Base-by-base conservation (phyloP, 2,888 invertebrate species). In the Ophion ellenae region DNA sequence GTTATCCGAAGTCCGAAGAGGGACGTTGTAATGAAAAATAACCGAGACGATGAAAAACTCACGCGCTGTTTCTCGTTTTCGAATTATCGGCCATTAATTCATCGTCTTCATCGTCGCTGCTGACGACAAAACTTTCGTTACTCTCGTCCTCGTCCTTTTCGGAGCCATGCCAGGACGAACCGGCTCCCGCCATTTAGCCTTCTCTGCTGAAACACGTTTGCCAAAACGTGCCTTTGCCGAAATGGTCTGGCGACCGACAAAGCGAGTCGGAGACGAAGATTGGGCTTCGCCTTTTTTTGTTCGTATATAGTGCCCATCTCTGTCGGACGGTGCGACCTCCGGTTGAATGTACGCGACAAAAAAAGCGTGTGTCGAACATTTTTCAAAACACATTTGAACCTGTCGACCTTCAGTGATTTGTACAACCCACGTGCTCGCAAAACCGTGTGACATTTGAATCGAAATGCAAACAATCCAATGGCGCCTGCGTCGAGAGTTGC, bases 361-460 rank as follows among this genome's bases (percentile, higher is more conserved):
- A 70, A 4, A 32, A 11, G 2, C 3, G 45, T 57, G 32, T 70
- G 14, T 14, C 28, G 6, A 6, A 59, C n/a, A n/a, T n/a, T n/a
- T 40, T 71, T 32, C 3, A 11, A 32, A 57, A 53, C 75, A 64
- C 17, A 45, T 63, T 14, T 5, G 4, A n/a, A 59, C 73, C 11
- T 9, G 59, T 32, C 36, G 36, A 24, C 20, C 20, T 17, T 2
- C 61, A 61, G 0, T 14, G 17, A 53, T 14, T 17, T 17, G 17
- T 53, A n/a, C n/a, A 11, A 5, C 28, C 32, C 47, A 32, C 47
- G 75, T 47, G 45, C 2, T n/a, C 64, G 1, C 32, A 6, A 17
- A 20, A 63, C 36, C 17, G n/a, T 53, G 45, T 6, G 47, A 66
- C 66, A 66, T 76, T 76, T 53, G 53, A 76, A 75, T 47, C 47